Evolutionary conservation across 2,888 invertebrate genomes (phyloP), one percentile per base, ranked within the genome.

Genomic region (Conchocele bisecta): DNA sequence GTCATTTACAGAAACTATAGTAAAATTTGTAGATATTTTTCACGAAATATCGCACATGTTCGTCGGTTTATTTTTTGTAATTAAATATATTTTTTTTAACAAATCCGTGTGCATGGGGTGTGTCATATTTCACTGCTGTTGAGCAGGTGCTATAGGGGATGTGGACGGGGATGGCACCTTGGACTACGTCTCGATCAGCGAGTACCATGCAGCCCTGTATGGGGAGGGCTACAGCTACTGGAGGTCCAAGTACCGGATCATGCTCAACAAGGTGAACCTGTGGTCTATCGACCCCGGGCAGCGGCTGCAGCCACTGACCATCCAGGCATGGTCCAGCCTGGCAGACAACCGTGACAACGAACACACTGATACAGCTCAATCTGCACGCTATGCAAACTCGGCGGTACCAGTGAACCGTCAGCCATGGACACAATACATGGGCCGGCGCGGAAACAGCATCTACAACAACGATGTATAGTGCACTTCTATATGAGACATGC

Each of bases 61-160:
- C 17, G 20, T 44, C 20, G 9, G 17, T 22, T 9, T 50, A 26
- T 24, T 9, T 50, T 7, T 22, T 50, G 9, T 50, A 26, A 24
- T 50, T 50, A 11, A 15, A 39, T 37, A 39, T 9, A 22, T 56
- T 7, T 44, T 9, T 46, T 26, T 57, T 1, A n/a, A n/a, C n/a
- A n/a, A n/a, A n/a, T n/a, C n/a, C n/a, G n/a, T n/a, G n/a, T n/a
- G n/a, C n/a, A n/a, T n/a, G n/a, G n/a, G n/a, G n/a, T n/a, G n/a
- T n/a, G n/a, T n/a, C n/a, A n/a, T n/a, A n/a, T n/a, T n/a, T n/a
- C n/a, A n/a, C n/a, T n/a, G n/a, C n/a, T n/a, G n/a, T n/a, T n/a
- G n/a, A n/a, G n/a, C 54, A 73, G 76, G 76, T 53, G 66, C 56
- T 13, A 53, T 77, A 15, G 70, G 70, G 15, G 70, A 77, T 42